A percentile compares a stretch with the other conserved stretches of the same genome.
Conservation (phyloP, 2,888 invertebrate genomes). For the Lasioglossum calceatum region DNA sequence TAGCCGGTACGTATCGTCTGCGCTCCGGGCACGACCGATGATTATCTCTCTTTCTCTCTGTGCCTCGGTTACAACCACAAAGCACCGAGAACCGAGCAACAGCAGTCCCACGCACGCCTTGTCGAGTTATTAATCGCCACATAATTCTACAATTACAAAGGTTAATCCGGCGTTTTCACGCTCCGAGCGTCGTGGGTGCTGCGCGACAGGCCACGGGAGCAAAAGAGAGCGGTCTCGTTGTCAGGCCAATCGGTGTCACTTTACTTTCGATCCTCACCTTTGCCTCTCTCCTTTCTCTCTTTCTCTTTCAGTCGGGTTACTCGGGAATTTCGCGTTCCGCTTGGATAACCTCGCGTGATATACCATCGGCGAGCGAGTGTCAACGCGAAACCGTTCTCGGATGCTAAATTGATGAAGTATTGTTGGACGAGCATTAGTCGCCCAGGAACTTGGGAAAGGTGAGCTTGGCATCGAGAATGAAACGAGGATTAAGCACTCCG, state of each 20-base stretch:
- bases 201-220: constrained; percentile 54
- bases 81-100: constrained; percentile 58
- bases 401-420: constrained; percentile 16
- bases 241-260: constrained; percentile 67
- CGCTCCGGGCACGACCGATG: constrained; percentile 77
- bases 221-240: constrained; percentile 50
- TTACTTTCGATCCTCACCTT: constrained; percentile 66
- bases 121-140: constrained; percentile 80
- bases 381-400: neutral
- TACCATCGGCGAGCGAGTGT: constrained; percentile 28
- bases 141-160: constrained; percentile 80
- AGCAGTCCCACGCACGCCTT: constrained; percentile 79
- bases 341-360: constrained; percentile 49
- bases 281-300: constrained; percentile 31
- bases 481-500: neutral
- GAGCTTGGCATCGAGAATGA: neutral
- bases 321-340: constrained; percentile 41
- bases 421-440: neutral
- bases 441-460: neutral
- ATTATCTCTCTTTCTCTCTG: constrained; percentile 72
- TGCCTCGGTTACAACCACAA: constrained; percentile 78
- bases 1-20: constrained; percentile 65
- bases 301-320: constrained; percentile 20
- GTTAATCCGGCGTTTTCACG: constrained; percentile 80
- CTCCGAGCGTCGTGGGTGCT: constrained; percentile 73